Base-by-base conservation (phyloP, 2,113 vertebrate genomes). In the Gulo gulo region DNA sequence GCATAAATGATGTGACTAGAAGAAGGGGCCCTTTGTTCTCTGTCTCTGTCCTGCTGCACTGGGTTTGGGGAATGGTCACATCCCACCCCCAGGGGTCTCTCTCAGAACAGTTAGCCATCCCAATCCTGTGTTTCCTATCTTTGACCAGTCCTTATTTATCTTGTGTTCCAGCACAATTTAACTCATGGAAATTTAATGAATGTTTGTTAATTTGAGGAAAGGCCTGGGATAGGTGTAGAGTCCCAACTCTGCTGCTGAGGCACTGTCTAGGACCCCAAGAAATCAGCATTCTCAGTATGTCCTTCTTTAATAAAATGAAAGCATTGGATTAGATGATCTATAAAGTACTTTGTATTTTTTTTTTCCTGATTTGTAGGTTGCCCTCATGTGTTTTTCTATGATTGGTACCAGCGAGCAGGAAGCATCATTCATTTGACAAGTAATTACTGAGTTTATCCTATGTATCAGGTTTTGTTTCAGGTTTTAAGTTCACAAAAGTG, bases 101-200 rank as follows among this genome's bases (percentile, higher is more conserved):
- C 57, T 86, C 34, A 21, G 36, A 34, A 14, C 4, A 34, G 5
- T 2, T 34, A 57, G 13, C 6, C 1, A 4, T 21, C 6, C 18
- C 29, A 14, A 36, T 36, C 23, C 31, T 47, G 4, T 8, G 4
- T 31, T 69, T 76, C 65, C 23, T 55, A 11, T 26, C 76, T 9
- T 7, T 13, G 50, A 57, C 11, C 10, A 1, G 6, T 42, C 24
- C 74, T 94, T 47, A 18, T 59, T 93, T 45, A 71, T 89, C n/a
- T 67, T 91, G 63, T 82, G 45, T 93, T 81, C 73, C 59, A 89
- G 69, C 12, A 86, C 61, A 89, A 15, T 45, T 65, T 42, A 42
- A 20, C 57, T 81, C n/a, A 14, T 21, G 18, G 21, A 11, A 31
- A 52, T 39, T 74, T 21, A 47, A 67, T 3, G 6, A 21, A 7